Percentiles rank a stretch among this genome's conserved stretches.
phyloP scores from a whole-genome alignment of 2,113 vertebrate species.

The Tringa solitaria region DNA sequence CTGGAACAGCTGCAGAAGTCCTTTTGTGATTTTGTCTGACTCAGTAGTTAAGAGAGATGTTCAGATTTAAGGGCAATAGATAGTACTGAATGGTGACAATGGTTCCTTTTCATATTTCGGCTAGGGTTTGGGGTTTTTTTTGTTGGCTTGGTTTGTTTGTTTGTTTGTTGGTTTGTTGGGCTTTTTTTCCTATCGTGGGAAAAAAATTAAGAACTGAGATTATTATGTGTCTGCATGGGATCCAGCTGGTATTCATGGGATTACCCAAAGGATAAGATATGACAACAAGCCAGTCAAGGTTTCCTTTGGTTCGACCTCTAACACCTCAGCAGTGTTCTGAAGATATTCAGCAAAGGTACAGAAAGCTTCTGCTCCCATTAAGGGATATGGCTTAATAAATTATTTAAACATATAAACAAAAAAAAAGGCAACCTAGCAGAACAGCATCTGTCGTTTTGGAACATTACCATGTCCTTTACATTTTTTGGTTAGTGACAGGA shows the following conservation, averaged over 20 bases:
- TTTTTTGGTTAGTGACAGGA: neutral
- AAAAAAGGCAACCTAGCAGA: neutral
- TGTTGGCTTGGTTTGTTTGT: neutral
- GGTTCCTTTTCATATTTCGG: neutral
- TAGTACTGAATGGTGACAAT: neutral
- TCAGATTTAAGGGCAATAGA: neutral
- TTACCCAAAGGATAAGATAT: neutral
- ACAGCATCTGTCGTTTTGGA: neutral
- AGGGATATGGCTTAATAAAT: neutral
- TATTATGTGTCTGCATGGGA: neutral
- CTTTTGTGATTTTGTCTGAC: neutral
- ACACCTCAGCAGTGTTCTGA: neutral
- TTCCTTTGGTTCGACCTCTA: neutral
- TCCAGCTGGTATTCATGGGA: neutral
- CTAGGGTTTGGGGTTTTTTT: neutral
- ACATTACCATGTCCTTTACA: neutral
- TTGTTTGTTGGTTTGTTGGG: neutral
- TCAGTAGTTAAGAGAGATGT: neutral
- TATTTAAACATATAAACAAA: neutral
- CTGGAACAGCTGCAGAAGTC: neutral
- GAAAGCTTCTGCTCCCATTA: neutral
- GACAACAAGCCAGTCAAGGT: neutral
- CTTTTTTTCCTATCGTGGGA: accelerated
- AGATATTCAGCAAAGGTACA: neutral
- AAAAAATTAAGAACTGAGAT: neutral